Conservation (phyloP, 2,797 vertebrate genomes). For the Schizopygopsis pylzovi region DNA sequence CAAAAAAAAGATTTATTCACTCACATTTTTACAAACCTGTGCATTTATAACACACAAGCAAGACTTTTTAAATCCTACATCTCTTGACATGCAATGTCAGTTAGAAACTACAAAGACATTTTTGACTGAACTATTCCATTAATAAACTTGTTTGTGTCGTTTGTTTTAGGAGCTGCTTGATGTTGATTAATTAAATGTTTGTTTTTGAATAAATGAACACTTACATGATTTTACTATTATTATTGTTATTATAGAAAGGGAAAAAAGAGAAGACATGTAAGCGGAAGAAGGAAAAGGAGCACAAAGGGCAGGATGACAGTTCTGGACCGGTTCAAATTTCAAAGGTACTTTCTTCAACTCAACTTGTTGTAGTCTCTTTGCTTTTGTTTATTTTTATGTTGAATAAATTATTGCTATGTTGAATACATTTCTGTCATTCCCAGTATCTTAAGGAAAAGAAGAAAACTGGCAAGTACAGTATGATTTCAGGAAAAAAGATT, state of each 20-base stretch:
- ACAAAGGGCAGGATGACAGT: conserved; percentile 80
- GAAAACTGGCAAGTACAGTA: conserved; percentile 90
- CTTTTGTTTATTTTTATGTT: background rate
- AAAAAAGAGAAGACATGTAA: conserved; percentile 87
- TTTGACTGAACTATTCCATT: background rate
- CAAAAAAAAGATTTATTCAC: background rate
- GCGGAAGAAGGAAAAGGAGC: conserved; percentile 87
- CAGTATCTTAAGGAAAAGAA: conserved; percentile 91
- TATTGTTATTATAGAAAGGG: conserved; percentile 68
- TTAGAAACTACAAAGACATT: background rate
- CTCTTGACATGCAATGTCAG: background rate
- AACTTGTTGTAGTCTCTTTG: background rate
- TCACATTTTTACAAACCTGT: background rate
- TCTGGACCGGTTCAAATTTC: conserved; percentile 88
- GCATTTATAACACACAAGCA: background rate
- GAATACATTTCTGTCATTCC: conserved; percentile 25
- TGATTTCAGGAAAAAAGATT: conserved; percentile 95
- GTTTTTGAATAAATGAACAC: background rate
- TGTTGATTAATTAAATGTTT: background rate
- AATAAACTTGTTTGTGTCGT: background rate
- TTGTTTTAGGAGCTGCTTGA: background rate
- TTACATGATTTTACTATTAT: background rate
- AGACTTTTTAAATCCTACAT: background rate
- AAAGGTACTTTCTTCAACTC: conserved; percentile 77
- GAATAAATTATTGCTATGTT: background rate